Evolutionary conservation across 2,888 invertebrate genomes (phyloP), one percentile per base, ranked within the genome.

Genomic region (Brassicogethes aeneus): DNA sequence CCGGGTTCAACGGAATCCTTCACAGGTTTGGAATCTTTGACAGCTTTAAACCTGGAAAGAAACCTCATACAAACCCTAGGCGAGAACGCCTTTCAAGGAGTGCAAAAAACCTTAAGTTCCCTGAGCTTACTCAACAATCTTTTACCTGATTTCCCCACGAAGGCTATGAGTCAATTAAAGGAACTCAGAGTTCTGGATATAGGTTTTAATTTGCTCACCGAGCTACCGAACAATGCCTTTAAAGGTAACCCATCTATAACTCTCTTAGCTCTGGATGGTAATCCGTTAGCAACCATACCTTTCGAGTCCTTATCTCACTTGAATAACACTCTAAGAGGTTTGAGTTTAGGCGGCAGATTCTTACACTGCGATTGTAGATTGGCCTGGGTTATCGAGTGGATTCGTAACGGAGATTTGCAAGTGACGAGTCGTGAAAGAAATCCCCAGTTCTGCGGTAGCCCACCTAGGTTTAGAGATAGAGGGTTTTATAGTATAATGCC

Each of bases 371-470:
- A 93, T 62, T 93, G 93, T 64, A 80, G 83, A 42, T 67, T 93
- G 36, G 76, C 82, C 5, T 93, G 93, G 93, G 84, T 92, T 43
- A 82, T 87, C 44, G 83, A 91, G 60, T 93, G 92, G 93, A 90
- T 92, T 53, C 76, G 82, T 39, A 82, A 82, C 48, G 83, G 83
- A 10, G 91, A 92, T 62, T 72, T 93, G 31, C 92, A 93, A 75
- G 91, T 93, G 14, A 92, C 92, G 8, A 91, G 91, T 48, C 76
- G 92, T 33, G 93, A 93, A 67, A 75, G 90, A 54, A 90, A 88
- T 66, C 92, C 92, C 3, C 92, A 93, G 65, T 93, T 92, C 66
- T 93, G 92, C 60, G 92, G 91, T 10, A 81, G 80, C 51, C 93
- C 93, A 1, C 72, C 79, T 1, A 74, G 80, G 48, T 82, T 92